Evolutionary conservation across 2,113 vertebrate species (phyloP).

Genomic region (Polypterus bichir): DNA sequence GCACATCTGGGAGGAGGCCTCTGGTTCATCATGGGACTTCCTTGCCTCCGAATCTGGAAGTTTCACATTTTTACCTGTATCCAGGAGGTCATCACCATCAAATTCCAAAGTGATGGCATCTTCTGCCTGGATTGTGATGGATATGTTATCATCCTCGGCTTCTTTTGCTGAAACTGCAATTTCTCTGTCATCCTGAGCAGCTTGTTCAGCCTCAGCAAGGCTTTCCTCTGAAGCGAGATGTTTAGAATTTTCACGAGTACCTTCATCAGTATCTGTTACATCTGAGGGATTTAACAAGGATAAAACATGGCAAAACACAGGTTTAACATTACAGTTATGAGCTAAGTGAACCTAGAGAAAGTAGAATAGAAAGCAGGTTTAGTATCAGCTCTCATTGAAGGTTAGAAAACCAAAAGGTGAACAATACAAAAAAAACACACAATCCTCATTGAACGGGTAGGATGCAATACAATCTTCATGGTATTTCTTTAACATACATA

Average conservation of each 20-base stretch:
- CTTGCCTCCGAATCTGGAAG: slow-evolving; percentile 97
- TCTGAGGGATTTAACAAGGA: slow-evolving; percentile 99
- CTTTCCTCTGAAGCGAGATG: slow-evolving; percentile 82
- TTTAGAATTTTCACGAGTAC: slow-evolving; percentile 97
- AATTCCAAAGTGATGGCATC: slow-evolving; percentile 98
- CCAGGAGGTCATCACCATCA: slow-evolving; percentile 98
- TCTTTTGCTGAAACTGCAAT: slow-evolving; percentile 79
- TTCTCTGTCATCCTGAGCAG: slow-evolving; percentile 71
- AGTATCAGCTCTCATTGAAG: slow-evolving; percentile 83
- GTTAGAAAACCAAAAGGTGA: slow-evolving; percentile 78
- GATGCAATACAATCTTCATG: slow-evolving; percentile 34
- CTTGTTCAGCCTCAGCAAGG: slow-evolving; percentile 72
- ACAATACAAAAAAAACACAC: slow-evolving; percentile 81
- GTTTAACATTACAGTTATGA: slow-evolving; percentile 93
- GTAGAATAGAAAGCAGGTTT: slow-evolving; percentile 87
- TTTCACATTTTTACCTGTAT: slow-evolving; percentile 99
- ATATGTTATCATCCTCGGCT: slow-evolving; percentile 96
- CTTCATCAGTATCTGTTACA: slow-evolving; percentile 99
- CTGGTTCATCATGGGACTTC: slow-evolving; percentile 81
- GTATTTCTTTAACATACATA: slow-evolving; percentile 20
- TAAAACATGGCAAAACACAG: slow-evolving; percentile 98
- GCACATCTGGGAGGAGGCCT: slow-evolving; percentile 71
- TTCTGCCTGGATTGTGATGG: slow-evolving; percentile 97
- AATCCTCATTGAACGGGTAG: slow-evolving; percentile 55
- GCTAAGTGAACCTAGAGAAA: slow-evolving; percentile 86